Conservation (phyloP, 2,797 vertebrate species). For the Serranus cabrilla region DNA sequence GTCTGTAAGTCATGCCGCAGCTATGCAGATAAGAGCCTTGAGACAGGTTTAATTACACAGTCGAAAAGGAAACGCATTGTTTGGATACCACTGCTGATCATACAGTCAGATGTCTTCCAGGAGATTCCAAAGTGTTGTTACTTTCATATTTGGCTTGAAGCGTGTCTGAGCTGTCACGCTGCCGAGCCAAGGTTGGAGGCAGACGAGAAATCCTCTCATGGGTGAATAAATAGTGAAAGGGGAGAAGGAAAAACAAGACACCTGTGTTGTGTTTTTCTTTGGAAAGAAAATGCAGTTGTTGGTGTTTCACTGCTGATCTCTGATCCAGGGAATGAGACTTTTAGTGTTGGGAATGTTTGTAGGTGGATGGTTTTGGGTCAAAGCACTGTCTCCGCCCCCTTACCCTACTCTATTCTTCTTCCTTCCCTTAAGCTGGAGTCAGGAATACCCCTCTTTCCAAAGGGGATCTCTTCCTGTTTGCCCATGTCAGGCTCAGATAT, state of each 20-base stretch:
- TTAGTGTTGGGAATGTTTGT: constrained; percentile 33
- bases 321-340: neutral
- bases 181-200: neutral
- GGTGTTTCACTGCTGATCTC: neutral
- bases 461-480: constrained; percentile 78
- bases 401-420: constrained; percentile 41
- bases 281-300: neutral
- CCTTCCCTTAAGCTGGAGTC: constrained; percentile 49
- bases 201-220: constrained; percentile 1
- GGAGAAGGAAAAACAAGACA: constrained; percentile 8
- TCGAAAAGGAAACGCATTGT: constrained; percentile 60
- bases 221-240: constrained; percentile 52
- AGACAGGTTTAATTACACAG: constrained; percentile 51
- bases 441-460: constrained; percentile 59
- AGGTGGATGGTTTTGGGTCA: constrained; percentile 40
- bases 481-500: constrained; percentile 57
- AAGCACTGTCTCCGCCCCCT: constrained; percentile 1
- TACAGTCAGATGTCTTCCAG: constrained; percentile 52
- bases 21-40: constrained; percentile 56
- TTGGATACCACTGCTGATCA: constrained; percentile 63
- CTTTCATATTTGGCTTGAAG: constrained; percentile 46
- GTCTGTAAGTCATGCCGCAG: constrained; percentile 44
- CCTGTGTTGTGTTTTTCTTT: neutral
- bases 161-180: constrained; percentile 40
- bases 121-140: constrained; percentile 48